phyloP scores from a whole-genome alignment of 2,888 invertebrate species.

The Griposia aprilina region DNA sequence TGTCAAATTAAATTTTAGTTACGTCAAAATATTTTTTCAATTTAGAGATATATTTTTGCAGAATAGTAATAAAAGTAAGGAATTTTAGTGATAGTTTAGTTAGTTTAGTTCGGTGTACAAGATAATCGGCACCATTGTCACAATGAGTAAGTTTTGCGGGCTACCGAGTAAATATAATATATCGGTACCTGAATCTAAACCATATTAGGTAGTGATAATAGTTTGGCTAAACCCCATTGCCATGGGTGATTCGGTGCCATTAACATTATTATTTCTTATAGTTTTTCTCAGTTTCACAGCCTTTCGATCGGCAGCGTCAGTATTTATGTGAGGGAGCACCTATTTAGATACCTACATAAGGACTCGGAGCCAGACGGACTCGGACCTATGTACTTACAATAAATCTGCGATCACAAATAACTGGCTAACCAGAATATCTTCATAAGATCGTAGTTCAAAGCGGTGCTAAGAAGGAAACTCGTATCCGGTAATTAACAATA shows the following conservation, averaged over 20 bases:
- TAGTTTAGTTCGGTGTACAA: too few relatives aligned
- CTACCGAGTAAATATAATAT: neutral
- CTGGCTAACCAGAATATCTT: constrained; percentile 3
- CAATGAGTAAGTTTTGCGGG: neutral
- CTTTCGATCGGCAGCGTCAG: neutral
- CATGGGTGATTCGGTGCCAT: neutral
- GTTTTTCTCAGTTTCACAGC: neutral
- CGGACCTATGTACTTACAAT: neutral
- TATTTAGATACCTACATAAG: neutral
- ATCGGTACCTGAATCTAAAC: neutral
- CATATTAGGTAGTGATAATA: neutral
- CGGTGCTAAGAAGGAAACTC: constrained; percentile 13
- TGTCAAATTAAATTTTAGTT: too few relatives aligned
- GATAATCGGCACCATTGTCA: too few relatives aligned
- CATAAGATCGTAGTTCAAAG: neutral
- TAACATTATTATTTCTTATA: neutral
- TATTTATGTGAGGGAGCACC: neutral
- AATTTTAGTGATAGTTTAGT: too few relatives aligned
- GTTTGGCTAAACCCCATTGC: neutral
- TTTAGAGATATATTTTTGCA: too few relatives aligned
- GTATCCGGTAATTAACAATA: constrained; percentile 22
- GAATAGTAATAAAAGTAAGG: too few relatives aligned
- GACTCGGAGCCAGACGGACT: neutral
- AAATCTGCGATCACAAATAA: constrained; percentile 14
- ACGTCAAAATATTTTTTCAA: too few relatives aligned